A percentile compares a stretch with the other conserved stretches of the same genome.
Evolutionary conservation across 30 jellyfish, hydroid and myxozoan genomes (phyloP).

Genomic region (Aurelia aurita): DNA sequence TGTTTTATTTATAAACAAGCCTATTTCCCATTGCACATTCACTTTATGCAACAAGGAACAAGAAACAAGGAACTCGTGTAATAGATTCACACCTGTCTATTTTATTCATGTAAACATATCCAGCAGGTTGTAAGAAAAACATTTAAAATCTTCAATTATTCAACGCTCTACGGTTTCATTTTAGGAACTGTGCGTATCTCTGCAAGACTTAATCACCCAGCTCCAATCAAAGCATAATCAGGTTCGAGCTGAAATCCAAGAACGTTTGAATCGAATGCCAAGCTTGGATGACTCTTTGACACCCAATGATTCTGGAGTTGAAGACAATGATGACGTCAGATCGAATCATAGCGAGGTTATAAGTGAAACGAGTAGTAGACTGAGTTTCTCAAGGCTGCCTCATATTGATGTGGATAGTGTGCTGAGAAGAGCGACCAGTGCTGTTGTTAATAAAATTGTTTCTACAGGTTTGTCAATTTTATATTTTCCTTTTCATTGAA

Average conservation of each 20-base stretch:
- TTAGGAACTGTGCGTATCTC: conserved; percentile 31
- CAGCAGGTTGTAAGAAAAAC: too few species aligned
- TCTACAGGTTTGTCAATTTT: conserved; percentile 53
- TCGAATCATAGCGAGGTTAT: conserved; percentile 68
- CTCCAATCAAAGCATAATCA: conserved; percentile 62
- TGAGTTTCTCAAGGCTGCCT: conserved; percentile 70
- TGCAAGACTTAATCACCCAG: conserved; percentile 37
- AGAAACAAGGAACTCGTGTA: too few species aligned
- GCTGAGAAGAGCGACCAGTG: conserved; percentile 79
- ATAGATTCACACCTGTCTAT: too few species aligned
- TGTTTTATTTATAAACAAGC: too few species aligned
- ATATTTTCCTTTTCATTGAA: too few species aligned
- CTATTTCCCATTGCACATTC: too few species aligned
- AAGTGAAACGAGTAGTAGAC: conserved; percentile 83
- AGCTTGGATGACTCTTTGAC: conserved; percentile 43
- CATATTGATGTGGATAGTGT: conserved; percentile 79
- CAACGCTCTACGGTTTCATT: not conserved
- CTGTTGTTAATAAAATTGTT: conserved; percentile 68
- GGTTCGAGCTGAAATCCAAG: conserved; percentile 81
- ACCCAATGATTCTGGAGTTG: conserved; percentile 73
- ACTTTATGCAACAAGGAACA: too few species aligned
- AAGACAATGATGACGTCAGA: conserved; percentile 79
- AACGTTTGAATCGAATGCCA: conserved; percentile 56
- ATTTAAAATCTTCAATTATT: too few species aligned
- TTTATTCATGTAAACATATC: too few species aligned